Evolutionary conservation across 2,888 invertebrate genomes (phyloP).

Genomic region (Scrobipalpa atriplicella): DNA sequence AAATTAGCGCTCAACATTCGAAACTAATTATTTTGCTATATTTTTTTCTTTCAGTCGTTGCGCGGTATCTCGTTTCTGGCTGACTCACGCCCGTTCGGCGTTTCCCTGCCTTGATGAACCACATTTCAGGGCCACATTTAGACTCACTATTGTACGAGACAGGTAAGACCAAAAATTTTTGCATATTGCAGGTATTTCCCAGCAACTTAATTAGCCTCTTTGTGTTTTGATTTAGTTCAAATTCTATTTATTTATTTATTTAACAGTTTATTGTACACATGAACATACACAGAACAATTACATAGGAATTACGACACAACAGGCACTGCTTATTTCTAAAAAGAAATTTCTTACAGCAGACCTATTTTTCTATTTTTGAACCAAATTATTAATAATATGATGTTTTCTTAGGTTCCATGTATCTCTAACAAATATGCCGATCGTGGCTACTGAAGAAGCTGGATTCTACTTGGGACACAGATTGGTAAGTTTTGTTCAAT

Average conservation of each 20-base stretch:
- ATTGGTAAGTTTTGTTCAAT: conserved; percentile 87
- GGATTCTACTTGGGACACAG: conserved; percentile 91
- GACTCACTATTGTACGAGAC: conserved; percentile 90
- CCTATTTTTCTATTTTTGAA: too few species aligned
- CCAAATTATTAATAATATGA: not conserved
- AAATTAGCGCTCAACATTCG: too few species aligned
- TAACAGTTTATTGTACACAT: too few species aligned
- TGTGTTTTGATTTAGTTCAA: too few species aligned
- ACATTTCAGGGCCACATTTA: conserved; percentile 90
- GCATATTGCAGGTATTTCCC: too few species aligned
- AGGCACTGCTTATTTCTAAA: too few species aligned
- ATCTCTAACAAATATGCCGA: conserved; percentile 91
- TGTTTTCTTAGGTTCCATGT: conserved; percentile 85
- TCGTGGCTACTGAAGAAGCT: conserved; percentile 89
- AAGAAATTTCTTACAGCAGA: too few species aligned
- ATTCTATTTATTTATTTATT: too few species aligned
- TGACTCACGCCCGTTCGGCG: conserved; percentile 90
- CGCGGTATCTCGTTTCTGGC: conserved; percentile 92
- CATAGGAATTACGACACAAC: too few species aligned
- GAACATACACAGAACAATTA: too few species aligned
- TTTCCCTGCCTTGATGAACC: conserved; percentile 95
- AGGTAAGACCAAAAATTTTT: conserved; percentile 66
- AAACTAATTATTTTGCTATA: too few species aligned
- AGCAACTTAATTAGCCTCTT: too few species aligned
- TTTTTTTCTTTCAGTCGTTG: conserved; percentile 52